Conservation (phyloP, 2,113 vertebrate genomes). For the Heterotilapia buettikoferi region DNA sequence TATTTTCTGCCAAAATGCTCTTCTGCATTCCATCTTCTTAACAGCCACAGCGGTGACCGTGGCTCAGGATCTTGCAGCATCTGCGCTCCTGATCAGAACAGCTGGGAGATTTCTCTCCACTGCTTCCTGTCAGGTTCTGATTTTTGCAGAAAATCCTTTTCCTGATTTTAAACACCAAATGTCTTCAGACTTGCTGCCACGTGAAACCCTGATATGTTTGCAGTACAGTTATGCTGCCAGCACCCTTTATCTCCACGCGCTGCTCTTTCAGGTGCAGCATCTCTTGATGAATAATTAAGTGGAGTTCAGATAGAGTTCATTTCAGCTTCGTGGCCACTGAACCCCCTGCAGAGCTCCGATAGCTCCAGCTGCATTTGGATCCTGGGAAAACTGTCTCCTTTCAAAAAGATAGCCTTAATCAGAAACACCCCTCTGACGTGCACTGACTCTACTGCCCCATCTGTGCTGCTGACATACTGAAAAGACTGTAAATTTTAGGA, state of each 20-base stretch:
- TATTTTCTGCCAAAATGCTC: neutral
- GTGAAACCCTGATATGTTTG: neutral
- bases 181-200: neutral
- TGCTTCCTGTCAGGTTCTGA: neutral
- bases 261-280: conserved; percentile 59
- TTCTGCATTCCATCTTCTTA: conserved; percentile 34
- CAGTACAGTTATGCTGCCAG: neutral
- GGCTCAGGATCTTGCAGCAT: neutral
- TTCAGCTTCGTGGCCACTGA: conserved; percentile 1
- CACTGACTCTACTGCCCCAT: neutral
- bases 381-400: neutral
- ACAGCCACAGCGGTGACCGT: neutral
- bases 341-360: neutral
- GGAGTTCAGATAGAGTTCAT: conserved; percentile 17
- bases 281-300: conserved; percentile 68
- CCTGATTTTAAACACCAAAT: neutral
- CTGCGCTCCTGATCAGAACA: neutral
- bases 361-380: neutral
- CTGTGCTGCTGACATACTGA: fast-evolving
- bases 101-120: neutral
- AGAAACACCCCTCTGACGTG: neutral
- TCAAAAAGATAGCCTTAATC: neutral
- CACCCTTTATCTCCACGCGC: neutral
- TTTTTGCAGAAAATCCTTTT: neutral
- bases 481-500: neutral